A percentile compares a stretch with the other conserved stretches of the same genome.
Conservation (phyloP, 2,888 invertebrate species). For the Epinotia bilunana region DNA sequence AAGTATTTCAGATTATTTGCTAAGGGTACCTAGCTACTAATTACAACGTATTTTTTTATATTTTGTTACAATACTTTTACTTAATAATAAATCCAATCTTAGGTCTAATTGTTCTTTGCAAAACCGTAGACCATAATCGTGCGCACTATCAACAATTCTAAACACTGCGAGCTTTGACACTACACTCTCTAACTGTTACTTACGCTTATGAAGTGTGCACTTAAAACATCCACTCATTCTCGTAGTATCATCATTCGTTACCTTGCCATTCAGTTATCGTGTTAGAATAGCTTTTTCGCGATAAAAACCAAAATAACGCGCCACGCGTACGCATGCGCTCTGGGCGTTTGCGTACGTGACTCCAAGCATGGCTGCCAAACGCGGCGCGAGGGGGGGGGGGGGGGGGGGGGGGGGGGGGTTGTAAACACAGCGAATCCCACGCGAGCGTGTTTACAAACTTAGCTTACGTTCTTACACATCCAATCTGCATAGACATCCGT, state of each 20-base stretch:
- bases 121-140: too few relatives aligned
- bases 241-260: slow-evolving; percentile 16
- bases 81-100: too few relatives aligned
- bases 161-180: not conserved
- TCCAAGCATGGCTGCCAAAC: slow-evolving; percentile 68
- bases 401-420: slow-evolving; percentile 51
- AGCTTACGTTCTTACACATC: slow-evolving; percentile 48
- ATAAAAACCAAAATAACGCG: slow-evolving; percentile 72
- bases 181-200: not conserved
- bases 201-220: slow-evolving; percentile 1
- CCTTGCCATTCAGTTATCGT: slow-evolving; percentile 35
- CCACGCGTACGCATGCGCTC: slow-evolving; percentile 74
- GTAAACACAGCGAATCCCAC: slow-evolving; percentile 72
- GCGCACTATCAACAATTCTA: not conserved
- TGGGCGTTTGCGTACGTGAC: slow-evolving; percentile 78
- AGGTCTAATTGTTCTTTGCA: too few relatives aligned
- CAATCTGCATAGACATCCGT: slow-evolving; percentile 30
- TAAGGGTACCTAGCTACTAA: too few relatives aligned
- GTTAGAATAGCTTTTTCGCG: slow-evolving; percentile 51
- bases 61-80: too few relatives aligned
- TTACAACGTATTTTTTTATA: too few relatives aligned
- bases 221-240: slow-evolving; percentile 6
- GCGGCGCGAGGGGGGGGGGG: slow-evolving; percentile 50
- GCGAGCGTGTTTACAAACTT: slow-evolving; percentile 68
- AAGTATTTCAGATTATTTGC: too few relatives aligned